These are phyloP conservation scores for Chironomus tepperi DNA, from an alignment of 1,140 invertebrate genomes.

Conservation along the genomic window DNA sequence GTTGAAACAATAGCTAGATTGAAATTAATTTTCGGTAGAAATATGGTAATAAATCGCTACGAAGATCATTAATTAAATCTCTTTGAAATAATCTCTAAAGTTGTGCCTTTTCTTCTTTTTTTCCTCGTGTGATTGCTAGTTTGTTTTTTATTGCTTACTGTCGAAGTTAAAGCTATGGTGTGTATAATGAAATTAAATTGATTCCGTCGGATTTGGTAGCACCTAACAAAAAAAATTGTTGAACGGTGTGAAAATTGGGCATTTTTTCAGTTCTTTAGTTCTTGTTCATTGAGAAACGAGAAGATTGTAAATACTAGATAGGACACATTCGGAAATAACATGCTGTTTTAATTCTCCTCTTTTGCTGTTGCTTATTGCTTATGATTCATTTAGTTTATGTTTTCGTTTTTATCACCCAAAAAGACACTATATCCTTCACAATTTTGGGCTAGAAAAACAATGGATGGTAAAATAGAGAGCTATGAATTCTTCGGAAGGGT, in stretches of 20 bases:
- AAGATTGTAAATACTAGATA: background rate
- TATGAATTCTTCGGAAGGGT: too few relatives aligned
- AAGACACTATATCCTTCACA: too few relatives aligned
- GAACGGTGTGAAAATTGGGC: constrained; percentile 4
- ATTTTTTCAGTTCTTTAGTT: background rate
- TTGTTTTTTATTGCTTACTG: background rate
- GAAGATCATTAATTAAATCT: constrained; percentile 23
- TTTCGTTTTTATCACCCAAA: background rate
- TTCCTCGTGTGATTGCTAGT: background rate
- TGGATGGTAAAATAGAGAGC: too few relatives aligned
- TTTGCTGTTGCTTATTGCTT: background rate
- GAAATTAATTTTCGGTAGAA: constrained; percentile 3
- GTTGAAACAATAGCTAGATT: background rate
- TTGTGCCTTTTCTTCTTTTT: too few relatives aligned
- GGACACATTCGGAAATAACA: constrained; percentile 7
- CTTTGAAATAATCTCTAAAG: background rate
- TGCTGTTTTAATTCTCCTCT: background rate
- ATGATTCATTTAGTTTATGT: background rate
- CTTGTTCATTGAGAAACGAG: background rate
- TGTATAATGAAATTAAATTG: background rate
- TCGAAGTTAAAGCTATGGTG: background rate
- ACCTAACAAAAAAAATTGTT: constrained; percentile 4
- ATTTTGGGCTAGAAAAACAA: too few relatives aligned
- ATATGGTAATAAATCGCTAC: constrained; percentile 18
- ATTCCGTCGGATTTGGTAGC: constrained; percentile 5